Percentiles rank a stretch among this genome's conserved stretches.
Evolutionary conservation across 2,797 vertebrate genomes (phyloP).

Genomic region (Taenioides sp.): DNA sequence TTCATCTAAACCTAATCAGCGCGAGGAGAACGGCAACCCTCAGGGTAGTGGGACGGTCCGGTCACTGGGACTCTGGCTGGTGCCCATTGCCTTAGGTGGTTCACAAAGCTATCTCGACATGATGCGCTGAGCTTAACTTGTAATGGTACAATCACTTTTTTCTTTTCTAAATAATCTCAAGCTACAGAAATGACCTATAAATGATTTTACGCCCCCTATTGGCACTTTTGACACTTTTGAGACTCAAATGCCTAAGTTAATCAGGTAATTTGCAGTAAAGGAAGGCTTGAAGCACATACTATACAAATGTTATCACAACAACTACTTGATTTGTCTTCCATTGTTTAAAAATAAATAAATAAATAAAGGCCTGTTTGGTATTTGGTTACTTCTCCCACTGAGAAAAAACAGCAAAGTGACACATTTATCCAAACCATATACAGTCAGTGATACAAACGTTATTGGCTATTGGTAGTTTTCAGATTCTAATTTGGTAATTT

Average conservation of each 20-base stretch:
- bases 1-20: constrained; percentile 86
- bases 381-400: too few relatives aligned
- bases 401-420: too few relatives aligned
- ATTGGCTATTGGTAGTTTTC: too few relatives aligned
- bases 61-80: neutral
- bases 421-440: too few relatives aligned
- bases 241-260: neutral
- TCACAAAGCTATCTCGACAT: too few relatives aligned
- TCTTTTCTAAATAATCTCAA: neutral
- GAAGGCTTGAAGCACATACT: too few relatives aligned
- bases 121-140: neutral
- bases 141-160: neutral
- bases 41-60: constrained; percentile 69
- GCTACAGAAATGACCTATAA: neutral
- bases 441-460: too few relatives aligned
- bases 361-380: too few relatives aligned
- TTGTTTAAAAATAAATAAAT: too few relatives aligned
- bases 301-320: too few relatives aligned
- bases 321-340: too few relatives aligned
- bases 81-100: neutral
- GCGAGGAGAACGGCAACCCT: constrained; percentile 83
- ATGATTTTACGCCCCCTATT: neutral
- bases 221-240: neutral
- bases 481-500: too few relatives aligned
- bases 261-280: neutral